These are phyloP conservation scores for Lacerta agilis DNA, from an alignment of 2,797 vertebrate species.

Conservation along the genomic window DNA sequence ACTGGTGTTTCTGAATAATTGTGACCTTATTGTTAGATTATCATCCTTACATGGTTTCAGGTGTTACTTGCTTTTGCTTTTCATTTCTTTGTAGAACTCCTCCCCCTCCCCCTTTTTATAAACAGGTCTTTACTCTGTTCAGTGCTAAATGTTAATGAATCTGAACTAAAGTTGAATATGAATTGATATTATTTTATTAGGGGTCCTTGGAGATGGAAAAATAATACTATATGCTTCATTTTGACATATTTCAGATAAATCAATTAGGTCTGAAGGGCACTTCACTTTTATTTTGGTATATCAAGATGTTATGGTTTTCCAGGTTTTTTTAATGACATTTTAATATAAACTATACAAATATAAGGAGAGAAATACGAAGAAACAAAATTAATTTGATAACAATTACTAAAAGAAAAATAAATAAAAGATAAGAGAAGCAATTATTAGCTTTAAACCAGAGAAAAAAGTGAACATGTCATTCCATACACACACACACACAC, in stretches of 20 bases:
- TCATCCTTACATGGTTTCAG: constrained; percentile 35
- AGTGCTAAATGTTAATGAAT: too few species aligned
- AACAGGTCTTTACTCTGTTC: too few species aligned
- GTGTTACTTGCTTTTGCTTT: constrained; percentile 24
- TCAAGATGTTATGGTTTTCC: not conserved
- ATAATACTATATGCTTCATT: not conserved
- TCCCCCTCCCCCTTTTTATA: too few species aligned
- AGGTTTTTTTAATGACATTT: not conserved
- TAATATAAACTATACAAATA: not conserved
- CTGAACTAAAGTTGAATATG: not conserved
- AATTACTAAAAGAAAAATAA: too few species aligned
- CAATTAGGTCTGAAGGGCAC: not conserved
- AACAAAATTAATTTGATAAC: too few species aligned
- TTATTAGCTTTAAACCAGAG: too few species aligned
- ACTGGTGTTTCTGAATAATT: too few species aligned
- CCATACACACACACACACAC: too few species aligned
- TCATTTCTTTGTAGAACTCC: not conserved
- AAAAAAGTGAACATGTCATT: too few species aligned
- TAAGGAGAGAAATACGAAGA: too few species aligned
- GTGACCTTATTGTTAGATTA: not conserved
- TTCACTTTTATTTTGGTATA: not conserved
- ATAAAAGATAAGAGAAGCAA: too few species aligned
- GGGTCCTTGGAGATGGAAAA: constrained; percentile 30
- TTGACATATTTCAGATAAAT: not conserved
- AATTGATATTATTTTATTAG: constrained; percentile 35